phyloP scores from a whole-genome alignment of 2,888 invertebrate species.

The Heliconius ismenius region DNA sequence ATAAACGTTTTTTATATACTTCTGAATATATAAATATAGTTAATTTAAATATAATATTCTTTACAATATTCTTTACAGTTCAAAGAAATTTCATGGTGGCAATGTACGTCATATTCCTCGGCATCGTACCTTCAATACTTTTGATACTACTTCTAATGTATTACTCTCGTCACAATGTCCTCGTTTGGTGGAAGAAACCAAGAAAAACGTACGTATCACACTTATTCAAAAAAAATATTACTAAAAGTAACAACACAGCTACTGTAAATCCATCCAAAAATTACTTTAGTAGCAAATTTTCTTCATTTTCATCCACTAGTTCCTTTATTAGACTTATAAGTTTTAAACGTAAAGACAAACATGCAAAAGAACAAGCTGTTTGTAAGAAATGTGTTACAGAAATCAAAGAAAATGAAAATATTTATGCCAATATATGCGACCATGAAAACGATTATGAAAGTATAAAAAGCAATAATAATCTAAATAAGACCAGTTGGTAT shows the following conservation, averaged over 20 bases:
- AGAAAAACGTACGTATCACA: conserved; percentile 76
- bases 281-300: conserved; percentile 40
- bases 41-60: conserved; percentile 4
- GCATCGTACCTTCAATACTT: conserved; percentile 88
- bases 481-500: conserved; percentile 11
- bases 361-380: neutral
- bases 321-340: conserved; percentile 43
- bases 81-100: conserved; percentile 89
- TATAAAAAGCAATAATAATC: conserved; percentile 36
- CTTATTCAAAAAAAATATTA: conserved; percentile 44
- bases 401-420: conserved; percentile 34
- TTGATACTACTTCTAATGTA: conserved; percentile 86
- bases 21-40: neutral
- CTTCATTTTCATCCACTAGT: conserved; percentile 35
- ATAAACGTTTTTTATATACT: too few relatives aligned
- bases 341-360: conserved; percentile 40
- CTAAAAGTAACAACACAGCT: conserved; percentile 45
- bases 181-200: conserved; percentile 78
- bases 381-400: neutral
- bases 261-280: conserved; percentile 10
- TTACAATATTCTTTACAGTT: conserved; percentile 78
- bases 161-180: conserved; percentile 87
- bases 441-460: conserved; percentile 39
- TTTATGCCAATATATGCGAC: conserved; percentile 38
- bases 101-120: conserved; percentile 93